A percentile compares a stretch with the other conserved stretches of the same genome.
These are phyloP conservation scores for Cheilosia urbana DNA, from an alignment of 2,888 invertebrate genomes.

Conservation along the genomic window DNA sequence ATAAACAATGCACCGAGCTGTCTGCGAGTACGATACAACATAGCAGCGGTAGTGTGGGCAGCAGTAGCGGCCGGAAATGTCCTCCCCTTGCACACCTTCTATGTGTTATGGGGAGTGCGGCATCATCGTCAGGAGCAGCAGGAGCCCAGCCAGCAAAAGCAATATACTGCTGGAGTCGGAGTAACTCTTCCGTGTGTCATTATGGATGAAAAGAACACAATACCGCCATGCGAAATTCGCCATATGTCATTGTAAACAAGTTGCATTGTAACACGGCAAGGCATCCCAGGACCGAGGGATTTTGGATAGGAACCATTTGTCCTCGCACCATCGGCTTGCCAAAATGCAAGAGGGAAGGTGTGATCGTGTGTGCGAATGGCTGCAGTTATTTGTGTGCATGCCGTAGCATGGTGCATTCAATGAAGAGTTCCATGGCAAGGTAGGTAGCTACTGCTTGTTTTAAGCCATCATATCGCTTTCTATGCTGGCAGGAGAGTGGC, in stretches of 20 bases:
- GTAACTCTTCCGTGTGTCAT: slow-evolving; percentile 72
- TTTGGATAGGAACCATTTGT: slow-evolving; percentile 57
- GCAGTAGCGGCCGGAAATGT: neutral
- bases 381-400: slow-evolving; percentile 28
- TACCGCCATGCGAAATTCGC: slow-evolving; percentile 73
- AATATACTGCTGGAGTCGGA: slow-evolving; percentile 49
- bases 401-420: slow-evolving; percentile 26
- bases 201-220: slow-evolving; percentile 70
- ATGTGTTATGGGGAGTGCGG: slow-evolving; percentile 27
- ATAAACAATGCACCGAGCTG: slow-evolving; percentile 69
- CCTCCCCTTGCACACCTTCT: neutral
- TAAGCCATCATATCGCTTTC: slow-evolving; percentile 65
- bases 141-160: slow-evolving; percentile 25
- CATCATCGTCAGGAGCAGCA: slow-evolving; percentile 50
- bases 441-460: slow-evolving; percentile 46
- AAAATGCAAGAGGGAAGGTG: slow-evolving; percentile 13
- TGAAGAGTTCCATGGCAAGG: slow-evolving; percentile 9
- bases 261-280: slow-evolving; percentile 62
- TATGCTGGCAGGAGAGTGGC: slow-evolving; percentile 58
- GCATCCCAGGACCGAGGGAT: slow-evolving; percentile 33
- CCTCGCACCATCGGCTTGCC: slow-evolving; percentile 49
- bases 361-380: slow-evolving; percentile 4
- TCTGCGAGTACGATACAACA: neutral
- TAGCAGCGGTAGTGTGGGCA: slow-evolving; percentile 2
- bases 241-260: slow-evolving; percentile 75